Percentiles rank a stretch among this genome's conserved stretches.
These are phyloP conservation scores for Hassar affinis DNA, from an alignment of 2,113 vertebrate species.

Conservation along the genomic window DNA sequence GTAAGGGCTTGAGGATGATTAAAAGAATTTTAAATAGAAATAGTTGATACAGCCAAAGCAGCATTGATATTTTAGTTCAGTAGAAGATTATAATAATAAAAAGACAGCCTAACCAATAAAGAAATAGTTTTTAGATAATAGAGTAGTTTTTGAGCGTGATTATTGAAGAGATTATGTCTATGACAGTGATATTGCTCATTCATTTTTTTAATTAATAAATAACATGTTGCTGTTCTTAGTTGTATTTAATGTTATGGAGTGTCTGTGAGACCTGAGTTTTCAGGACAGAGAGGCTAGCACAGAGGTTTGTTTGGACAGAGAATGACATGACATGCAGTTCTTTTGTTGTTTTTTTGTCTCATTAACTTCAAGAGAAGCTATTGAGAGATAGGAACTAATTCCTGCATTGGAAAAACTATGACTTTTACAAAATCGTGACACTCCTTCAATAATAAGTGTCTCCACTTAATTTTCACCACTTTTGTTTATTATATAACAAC, in stretches of 20 bases:
- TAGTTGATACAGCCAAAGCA: neutral
- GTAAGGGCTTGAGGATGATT: neutral
- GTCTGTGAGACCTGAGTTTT: neutral
- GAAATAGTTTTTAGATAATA: neutral
- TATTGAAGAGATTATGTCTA: neutral
- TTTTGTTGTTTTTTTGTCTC: neutral
- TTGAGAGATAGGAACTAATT: neutral
- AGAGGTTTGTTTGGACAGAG: no score
- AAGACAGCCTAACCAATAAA: neutral
- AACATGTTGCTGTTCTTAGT: neutral
- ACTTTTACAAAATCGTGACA: neutral
- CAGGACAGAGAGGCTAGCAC: neutral
- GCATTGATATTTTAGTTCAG: neutral
- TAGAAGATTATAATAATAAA: neutral
- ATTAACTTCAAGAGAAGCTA: neutral
- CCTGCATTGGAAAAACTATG: no score
- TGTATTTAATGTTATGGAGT: neutral
- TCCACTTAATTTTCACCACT: neutral
- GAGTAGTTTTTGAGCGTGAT: neutral
- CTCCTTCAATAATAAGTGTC: neutral
- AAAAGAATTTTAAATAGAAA: neutral
- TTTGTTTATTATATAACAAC: neutral
- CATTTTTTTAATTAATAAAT: no score
- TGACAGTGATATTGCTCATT: no score
- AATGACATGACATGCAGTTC: neutral